Conservation (phyloP, 2,888 invertebrate genomes). For the Spodoptera picta region DNA sequence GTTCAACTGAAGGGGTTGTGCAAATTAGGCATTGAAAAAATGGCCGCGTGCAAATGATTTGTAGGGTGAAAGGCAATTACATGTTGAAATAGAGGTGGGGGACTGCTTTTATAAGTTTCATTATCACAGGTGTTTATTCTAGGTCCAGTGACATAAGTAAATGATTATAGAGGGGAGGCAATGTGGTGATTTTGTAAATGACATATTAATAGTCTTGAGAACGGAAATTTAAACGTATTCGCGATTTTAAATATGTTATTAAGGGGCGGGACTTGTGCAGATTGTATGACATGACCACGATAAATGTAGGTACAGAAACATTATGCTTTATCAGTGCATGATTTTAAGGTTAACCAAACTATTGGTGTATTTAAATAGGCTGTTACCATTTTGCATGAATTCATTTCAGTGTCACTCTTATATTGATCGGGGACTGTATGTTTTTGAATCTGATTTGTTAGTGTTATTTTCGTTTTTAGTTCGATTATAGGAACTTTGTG, state of each 20-base stretch:
- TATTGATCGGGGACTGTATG: constrained; percentile 2
- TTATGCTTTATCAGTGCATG: constrained; percentile 22
- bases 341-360: constrained; percentile 20
- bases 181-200: constrained; percentile 49
- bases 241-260: constrained; percentile 39
- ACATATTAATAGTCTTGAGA: constrained; percentile 50
- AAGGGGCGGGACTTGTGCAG: background rate
- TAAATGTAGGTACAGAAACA: constrained; percentile 15
- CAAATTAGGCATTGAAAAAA: constrained; percentile 52
- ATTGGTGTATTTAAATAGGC: constrained; percentile 8
- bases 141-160: constrained; percentile 37
- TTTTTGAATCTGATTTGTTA: too few relatives aligned
- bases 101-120: constrained; percentile 24
- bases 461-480: too few relatives aligned
- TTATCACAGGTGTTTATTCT: constrained; percentile 52
- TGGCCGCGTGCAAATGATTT: constrained; percentile 45
- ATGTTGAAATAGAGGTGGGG: constrained; percentile 45
- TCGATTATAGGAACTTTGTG: too few relatives aligned
- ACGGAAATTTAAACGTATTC: constrained; percentile 38
- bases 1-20: constrained; percentile 47
- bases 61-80: constrained; percentile 49
- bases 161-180: constrained; percentile 32
- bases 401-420: constrained; percentile 14
- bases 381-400: constrained; percentile 3
- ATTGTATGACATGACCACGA: constrained; percentile 13